Evolutionary conservation across 64 coral and sea anemone genomes (phyloP).

Genomic region (Anthopleura sola): DNA sequence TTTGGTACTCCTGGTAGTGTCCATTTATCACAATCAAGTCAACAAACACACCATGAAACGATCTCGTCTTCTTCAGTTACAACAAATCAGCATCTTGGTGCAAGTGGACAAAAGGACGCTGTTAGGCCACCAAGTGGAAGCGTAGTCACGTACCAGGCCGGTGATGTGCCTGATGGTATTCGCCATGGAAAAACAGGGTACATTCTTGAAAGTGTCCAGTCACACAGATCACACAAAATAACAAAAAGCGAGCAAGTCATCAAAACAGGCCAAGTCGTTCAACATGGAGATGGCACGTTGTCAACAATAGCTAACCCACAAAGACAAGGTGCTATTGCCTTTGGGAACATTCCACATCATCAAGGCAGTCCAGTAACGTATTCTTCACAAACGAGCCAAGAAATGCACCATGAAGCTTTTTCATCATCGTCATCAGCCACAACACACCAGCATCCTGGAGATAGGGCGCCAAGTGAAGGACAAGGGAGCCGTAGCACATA

Average conservation of each 20-base stretch:
- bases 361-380: neutral
- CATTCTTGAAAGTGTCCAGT: neutral
- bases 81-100: neutral
- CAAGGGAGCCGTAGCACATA: neutral
- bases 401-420: neutral
- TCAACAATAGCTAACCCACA: no score
- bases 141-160: neutral
- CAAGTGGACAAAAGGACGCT: neutral
- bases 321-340: no score
- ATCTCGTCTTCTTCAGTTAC: neutral
- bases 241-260: neutral
- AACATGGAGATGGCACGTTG: no score
- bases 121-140: neutral
- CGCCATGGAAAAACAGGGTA: neutral
- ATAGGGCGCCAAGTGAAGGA: no score
- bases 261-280: neutral
- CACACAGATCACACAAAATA: neutral
- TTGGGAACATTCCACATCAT: neutral
- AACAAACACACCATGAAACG: neutral
- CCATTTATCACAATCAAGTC: neutral
- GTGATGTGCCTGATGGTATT: neutral
- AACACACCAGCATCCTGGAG: neutral
- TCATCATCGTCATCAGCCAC: neutral
- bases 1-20: neutral
- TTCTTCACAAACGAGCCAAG: conserved; percentile 1